Percentiles rank a stretch among this genome's conserved stretches.
Conservation (phyloP, 2,113 vertebrate genomes). For the Abramis brama region DNA sequence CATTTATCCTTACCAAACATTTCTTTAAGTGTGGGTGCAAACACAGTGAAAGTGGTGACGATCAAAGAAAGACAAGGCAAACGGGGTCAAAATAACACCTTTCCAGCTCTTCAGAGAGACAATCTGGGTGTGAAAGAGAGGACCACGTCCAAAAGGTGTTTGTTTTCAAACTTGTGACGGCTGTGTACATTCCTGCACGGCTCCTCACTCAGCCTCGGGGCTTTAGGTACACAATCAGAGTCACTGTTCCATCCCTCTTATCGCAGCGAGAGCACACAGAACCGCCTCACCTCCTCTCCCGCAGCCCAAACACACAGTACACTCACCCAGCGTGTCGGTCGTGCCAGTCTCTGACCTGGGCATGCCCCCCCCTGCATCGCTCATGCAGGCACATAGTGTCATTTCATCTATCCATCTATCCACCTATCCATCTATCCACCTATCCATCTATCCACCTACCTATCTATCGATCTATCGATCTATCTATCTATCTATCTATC, state of each 20-base stretch:
- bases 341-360: conserved; percentile 50
- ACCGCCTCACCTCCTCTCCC: conserved; percentile 67
- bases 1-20: not conserved
- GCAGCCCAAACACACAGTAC: conserved; percentile 74
- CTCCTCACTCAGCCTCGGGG: conserved; percentile 63
- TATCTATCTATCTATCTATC: too few species aligned
- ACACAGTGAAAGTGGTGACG: conserved; percentile 1
- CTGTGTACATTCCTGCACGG: conserved; percentile 67
- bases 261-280: conserved; percentile 64
- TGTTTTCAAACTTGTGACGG: conserved; percentile 59
- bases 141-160: conserved; percentile 45
- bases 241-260: conserved; percentile 73
- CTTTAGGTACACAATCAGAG: conserved; percentile 61
- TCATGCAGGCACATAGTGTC: conserved; percentile 11
- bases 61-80: not conserved
- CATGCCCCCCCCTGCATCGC: conserved; percentile 14
- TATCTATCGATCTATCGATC: too few species aligned
- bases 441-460: not conserved
- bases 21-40: not conserved
- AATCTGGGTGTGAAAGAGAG: conserved; percentile 26
- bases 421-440: not conserved
- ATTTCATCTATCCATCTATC: not conserved
- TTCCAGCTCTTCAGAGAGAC: conserved; percentile 28
- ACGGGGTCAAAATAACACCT: conserved; percentile 18
- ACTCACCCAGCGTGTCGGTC: conserved; percentile 70